phyloP scores from a whole-genome alignment of 2,113 vertebrate genomes.

The Odocoileus hemionus region DNA sequence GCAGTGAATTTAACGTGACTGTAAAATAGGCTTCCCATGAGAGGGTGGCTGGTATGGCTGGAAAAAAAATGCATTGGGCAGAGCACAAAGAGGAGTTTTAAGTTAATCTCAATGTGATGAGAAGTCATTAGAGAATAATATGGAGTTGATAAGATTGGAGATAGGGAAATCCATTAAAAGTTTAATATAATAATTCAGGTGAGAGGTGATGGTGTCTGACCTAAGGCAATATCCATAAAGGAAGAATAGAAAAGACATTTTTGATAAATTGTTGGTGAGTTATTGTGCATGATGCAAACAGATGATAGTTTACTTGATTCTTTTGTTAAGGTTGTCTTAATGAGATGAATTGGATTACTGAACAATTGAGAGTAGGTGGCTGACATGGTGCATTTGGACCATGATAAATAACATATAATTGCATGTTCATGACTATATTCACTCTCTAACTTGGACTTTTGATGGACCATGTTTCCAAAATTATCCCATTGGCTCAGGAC shows the following conservation, averaged over 20 bases:
- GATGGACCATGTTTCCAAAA: background rate
- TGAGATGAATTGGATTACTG: constrained; percentile 34
- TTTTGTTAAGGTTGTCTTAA: constrained; percentile 48
- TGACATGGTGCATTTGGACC: background rate
- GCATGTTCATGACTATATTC: background rate
- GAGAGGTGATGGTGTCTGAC: constrained; percentile 1
- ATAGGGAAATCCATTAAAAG: background rate
- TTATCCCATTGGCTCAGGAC: background rate
- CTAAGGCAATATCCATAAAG: background rate
- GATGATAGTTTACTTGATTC: constrained; percentile 17
- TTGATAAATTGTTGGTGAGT: constrained; percentile 35
- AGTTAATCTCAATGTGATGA: constrained; percentile 1
- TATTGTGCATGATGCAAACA: constrained; percentile 32
- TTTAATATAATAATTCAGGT: background rate
- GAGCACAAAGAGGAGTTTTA: background rate
- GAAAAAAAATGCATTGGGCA: background rate
- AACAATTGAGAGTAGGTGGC: constrained; percentile 31
- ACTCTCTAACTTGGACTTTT: background rate
- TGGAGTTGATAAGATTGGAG: background rate
- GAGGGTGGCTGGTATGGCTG: background rate
- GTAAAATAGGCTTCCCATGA: background rate
- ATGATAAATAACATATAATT: background rate
- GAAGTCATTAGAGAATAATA: constrained; percentile 1
- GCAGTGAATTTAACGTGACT: background rate
- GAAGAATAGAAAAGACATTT: constrained; percentile 1